phyloP scores from a whole-genome alignment of 2,888 invertebrate species.

The Folsomia candida region DNA sequence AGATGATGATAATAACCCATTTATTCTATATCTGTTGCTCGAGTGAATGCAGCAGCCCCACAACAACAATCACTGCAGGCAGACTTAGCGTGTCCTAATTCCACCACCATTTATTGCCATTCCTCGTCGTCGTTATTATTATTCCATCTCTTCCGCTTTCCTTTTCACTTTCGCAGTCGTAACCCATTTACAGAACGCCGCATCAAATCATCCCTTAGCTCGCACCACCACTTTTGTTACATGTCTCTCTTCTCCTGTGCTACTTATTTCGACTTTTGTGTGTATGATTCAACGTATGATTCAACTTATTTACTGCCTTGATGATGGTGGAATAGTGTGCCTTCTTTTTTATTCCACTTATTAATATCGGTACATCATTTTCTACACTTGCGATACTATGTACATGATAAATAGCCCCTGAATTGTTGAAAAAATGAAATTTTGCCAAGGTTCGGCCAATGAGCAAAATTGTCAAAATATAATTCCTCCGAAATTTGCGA shows the following conservation, averaged over 20 bases:
- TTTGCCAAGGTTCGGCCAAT: too few relatives aligned
- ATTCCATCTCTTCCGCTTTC: slow-evolving; percentile 23
- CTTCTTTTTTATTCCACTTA: too few relatives aligned
- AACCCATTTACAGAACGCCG: not conserved
- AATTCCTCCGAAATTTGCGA: too few relatives aligned
- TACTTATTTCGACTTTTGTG: not conserved
- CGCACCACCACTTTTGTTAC: not conserved
- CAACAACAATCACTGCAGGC: not conserved
- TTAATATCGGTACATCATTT: too few relatives aligned
- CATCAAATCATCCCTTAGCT: not conserved
- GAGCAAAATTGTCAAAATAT: too few relatives aligned
- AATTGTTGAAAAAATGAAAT: too few relatives aligned
- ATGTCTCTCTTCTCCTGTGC: not conserved
- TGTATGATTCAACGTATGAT: not conserved
- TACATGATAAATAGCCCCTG: too few relatives aligned
- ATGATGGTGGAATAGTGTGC: not conserved
- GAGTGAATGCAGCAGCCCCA: not conserved
- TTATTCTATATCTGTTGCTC: not conserved
- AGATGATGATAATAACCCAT: not conserved
- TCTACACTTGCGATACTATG: too few relatives aligned
- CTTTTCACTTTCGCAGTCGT: slow-evolving; percentile 12
- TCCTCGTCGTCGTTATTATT: slow-evolving; percentile 6
- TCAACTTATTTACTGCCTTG: not conserved
- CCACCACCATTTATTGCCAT: slow-evolving; percentile 2
- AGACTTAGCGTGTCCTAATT: slow-evolving; percentile 8